Conservation (phyloP, 2,113 vertebrate genomes). For the Scortum barcoo region DNA sequence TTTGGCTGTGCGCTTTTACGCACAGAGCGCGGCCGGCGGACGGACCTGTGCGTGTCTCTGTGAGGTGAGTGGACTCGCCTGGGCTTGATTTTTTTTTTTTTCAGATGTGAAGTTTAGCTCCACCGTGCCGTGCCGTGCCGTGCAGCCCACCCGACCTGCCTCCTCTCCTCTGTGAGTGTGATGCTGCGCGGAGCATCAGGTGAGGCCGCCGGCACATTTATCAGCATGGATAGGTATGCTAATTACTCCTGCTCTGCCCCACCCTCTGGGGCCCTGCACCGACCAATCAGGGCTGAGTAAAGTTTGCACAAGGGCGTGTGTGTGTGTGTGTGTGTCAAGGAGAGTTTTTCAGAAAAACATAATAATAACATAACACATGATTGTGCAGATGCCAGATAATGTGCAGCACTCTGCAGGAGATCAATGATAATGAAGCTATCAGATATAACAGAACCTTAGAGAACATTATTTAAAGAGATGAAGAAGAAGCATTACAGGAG, state of each 20-base stretch:
- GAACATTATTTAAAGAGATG: background rate
- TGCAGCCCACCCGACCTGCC: background rate
- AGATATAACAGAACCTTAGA: background rate
- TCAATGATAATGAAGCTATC: background rate
- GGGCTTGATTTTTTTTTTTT: background rate
- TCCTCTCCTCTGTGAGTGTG: background rate
- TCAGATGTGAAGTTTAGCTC: background rate
- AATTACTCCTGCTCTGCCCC: constrained; percentile 54
- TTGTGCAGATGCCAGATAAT: background rate
- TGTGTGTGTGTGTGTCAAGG: background rate
- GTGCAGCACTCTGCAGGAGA: background rate
- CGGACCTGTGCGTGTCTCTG: background rate
- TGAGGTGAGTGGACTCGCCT: constrained; percentile 29
- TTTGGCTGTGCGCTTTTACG: constrained; percentile 61
- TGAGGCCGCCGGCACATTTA: constrained; percentile 65
- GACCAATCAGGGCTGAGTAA: constrained; percentile 73
- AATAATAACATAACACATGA: no score
- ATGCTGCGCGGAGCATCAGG: constrained; percentile 37
- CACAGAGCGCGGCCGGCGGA: constrained; percentile 17
- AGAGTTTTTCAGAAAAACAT: background rate
- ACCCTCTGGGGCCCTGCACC: constrained; percentile 37
- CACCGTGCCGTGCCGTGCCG: background rate
- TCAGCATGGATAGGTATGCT: constrained; percentile 61
- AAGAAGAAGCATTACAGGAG: background rate
- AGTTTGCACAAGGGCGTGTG: constrained; percentile 32